A percentile compares a stretch with the other conserved stretches of the same genome.
These are phyloP conservation scores for Trachymyrmex cornetzi DNA, from an alignment of 1,140 invertebrate genomes.

Conservation along the genomic window DNA sequence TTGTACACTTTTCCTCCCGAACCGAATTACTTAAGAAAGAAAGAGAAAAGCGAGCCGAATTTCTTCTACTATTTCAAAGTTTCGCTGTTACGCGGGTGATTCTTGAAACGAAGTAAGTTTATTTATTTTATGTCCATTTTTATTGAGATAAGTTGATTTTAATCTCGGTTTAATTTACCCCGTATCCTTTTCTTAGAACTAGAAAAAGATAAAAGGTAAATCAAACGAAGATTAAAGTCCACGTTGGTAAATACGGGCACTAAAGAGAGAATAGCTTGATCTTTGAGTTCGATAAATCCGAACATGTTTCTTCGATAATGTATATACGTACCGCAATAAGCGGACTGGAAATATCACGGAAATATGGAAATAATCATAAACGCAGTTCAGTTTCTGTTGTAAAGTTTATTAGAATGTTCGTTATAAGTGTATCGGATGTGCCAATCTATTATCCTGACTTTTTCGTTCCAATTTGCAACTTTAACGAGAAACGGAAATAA, in stretches of 20 bases:
- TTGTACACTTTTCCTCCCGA: neutral
- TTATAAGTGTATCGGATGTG: neutral
- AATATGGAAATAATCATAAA: neutral
- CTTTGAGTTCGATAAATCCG: neutral
- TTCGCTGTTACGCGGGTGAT: neutral
- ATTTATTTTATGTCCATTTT: neutral
- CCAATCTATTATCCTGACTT: neutral
- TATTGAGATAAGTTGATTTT: no score
- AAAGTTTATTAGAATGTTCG: neutral
- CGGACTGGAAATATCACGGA: neutral
- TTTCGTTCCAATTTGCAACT: neutral
- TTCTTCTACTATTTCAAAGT: neutral
- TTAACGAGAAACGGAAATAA: conserved; percentile 27
- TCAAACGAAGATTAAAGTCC: no score
- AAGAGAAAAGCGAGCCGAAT: neutral
- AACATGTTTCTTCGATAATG: neutral
- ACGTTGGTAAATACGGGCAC: no score
- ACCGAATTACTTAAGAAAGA: neutral
- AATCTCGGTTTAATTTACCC: no score
- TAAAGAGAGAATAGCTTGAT: neutral
- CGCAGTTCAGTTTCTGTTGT: neutral
- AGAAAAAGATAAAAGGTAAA: no score
- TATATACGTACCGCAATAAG: neutral
- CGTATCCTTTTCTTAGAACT: no score
- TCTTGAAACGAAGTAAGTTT: neutral